Evolutionary conservation across 1,140 invertebrate genomes (phyloP), one percentile per base, ranked within the genome.

Genomic region (Drosophila quadrilineata): DNA sequence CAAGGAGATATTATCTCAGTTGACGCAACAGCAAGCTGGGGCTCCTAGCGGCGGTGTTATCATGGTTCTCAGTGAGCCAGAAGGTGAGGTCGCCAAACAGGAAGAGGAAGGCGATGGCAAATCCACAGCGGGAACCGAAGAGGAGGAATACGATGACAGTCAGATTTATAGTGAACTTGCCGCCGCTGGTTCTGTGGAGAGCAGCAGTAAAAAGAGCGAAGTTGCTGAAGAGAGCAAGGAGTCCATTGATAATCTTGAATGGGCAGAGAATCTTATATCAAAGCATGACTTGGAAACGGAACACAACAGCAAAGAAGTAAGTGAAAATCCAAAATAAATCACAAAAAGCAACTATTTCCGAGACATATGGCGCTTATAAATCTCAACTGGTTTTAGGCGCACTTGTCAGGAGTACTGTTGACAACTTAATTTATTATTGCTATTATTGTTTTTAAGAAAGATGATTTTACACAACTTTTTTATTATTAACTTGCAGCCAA

Each of bases 1-100:
- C 6, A 87, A 89, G 10, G 88, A 89, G 45, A 90, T 90, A 6
- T 54, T 89, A 2, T 87, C 88, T 5, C 88, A 89, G 38, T 50
- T 89, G 0, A 89, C 88, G 65, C 79, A 89, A 16, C 82, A 90
- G 28, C 82, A 88, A 14, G 85, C 82, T 6, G 80, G 80, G 6
- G 75, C 79, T 3, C 50, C 80, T 3, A 72, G 62, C 31, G 85
- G 80, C n/a, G 87, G 88, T 9, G 88, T 90, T 10, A 88, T 90
- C 2, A 90, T 90, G 89, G 87, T 90, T 8, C 71, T 90, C 1
- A 87, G 86, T 38, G 87, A 89, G 33, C 67, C 69, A 2, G 79
- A 85, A n/a, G 64, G 48, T 6, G 66, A 86, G 12, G 24, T 8
- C 0, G n/a, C n/a, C n/a, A n/a, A n/a, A n/a, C n/a, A n/a, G n/a